A percentile compares a stretch with the other conserved stretches of the same genome.
These are phyloP conservation scores for Condylostylus longicornis DNA, from an alignment of 1,140 invertebrate genomes.

Conservation along the genomic window DNA sequence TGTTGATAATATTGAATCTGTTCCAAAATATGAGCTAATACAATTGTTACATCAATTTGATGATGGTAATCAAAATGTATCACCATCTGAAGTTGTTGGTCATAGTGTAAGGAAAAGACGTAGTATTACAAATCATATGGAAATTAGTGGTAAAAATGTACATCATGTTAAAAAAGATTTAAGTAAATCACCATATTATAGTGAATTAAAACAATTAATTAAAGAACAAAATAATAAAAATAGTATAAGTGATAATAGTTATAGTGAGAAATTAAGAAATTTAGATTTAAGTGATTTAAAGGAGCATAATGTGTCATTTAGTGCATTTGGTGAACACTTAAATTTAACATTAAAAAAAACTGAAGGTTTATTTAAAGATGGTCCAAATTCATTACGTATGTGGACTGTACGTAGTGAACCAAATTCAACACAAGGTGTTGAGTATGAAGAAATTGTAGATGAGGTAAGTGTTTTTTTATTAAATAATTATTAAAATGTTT, in stretches of 20 bases:
- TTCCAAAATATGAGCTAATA: slow-evolving; percentile 40
- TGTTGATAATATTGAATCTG: slow-evolving; percentile 55
- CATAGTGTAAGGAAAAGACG: too few relatives aligned
- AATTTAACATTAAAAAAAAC: slow-evolving; percentile 58
- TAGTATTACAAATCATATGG: slow-evolving; percentile 10
- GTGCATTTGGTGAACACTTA: slow-evolving; percentile 57
- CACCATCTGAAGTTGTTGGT: slow-evolving; percentile 14
- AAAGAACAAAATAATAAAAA: slow-evolving; percentile 8
- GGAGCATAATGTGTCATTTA: slow-evolving; percentile 51
- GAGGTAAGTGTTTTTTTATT: slow-evolving; percentile 27
- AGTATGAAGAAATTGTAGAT: slow-evolving; percentile 50
- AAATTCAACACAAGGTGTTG: slow-evolving; percentile 53
- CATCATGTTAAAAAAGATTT: slow-evolving; percentile 32
- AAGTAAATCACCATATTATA: slow-evolving; percentile 30
- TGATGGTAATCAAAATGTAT: slow-evolving; percentile 25
- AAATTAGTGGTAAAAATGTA: slow-evolving; percentile 22
- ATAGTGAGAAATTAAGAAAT: slow-evolving; percentile 29
- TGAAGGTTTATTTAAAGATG: slow-evolving; percentile 51
- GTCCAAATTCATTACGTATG: slow-evolving; percentile 49
- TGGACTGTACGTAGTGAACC: slow-evolving; percentile 53
- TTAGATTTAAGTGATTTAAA: slow-evolving; percentile 32
- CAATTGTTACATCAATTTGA: slow-evolving; percentile 37
- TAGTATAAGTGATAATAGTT: slow-evolving; percentile 9
- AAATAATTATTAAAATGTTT: too few relatives aligned
- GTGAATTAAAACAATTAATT: slow-evolving; percentile 18